A percentile compares a stretch with the other conserved stretches of the same genome.
phyloP scores from a whole-genome alignment of 2,888 invertebrate genomes.

The Gerosis bhagava region DNA sequence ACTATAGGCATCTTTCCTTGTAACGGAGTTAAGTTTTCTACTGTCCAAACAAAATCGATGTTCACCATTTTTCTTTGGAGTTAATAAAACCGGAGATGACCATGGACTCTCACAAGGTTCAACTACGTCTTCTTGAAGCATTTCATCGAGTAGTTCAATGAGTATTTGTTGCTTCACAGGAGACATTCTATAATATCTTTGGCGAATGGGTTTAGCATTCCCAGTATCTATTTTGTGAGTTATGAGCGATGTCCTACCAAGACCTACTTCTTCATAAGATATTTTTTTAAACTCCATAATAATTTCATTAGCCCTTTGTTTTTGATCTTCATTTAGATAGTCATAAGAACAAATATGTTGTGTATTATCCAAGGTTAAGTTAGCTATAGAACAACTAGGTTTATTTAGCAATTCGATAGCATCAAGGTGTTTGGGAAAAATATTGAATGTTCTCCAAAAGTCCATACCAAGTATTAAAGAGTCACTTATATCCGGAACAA shows the following conservation, averaged over 20 bases:
- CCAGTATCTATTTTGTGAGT: background rate
- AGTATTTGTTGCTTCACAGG: conserved; percentile 30
- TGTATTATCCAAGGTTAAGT: background rate
- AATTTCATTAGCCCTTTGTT: background rate
- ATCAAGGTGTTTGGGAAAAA: background rate
- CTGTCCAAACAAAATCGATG: conserved; percentile 16
- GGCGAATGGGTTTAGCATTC: conserved; percentile 11
- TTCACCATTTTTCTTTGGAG: conserved; percentile 22
- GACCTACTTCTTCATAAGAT: background rate
- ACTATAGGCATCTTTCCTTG: background rate
- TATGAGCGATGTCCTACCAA: background rate
- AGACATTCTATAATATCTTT: conserved; percentile 29
- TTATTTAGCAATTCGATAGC: background rate
- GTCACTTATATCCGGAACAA: background rate
- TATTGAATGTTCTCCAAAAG: background rate
- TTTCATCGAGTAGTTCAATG: conserved; percentile 26
- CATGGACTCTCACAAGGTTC: conserved; percentile 31
- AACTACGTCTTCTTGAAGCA: conserved; percentile 10
- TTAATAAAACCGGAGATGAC: conserved; percentile 22
- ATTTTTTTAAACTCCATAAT: background rate
- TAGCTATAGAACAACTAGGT: too few relatives aligned
- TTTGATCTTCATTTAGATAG: background rate
- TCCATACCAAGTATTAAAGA: background rate
- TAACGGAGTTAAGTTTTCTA: conserved; percentile 1
- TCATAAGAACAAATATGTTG: background rate